Base-by-base conservation (phyloP, 2,888 invertebrate species). In the Julus scandinavius region DNA sequence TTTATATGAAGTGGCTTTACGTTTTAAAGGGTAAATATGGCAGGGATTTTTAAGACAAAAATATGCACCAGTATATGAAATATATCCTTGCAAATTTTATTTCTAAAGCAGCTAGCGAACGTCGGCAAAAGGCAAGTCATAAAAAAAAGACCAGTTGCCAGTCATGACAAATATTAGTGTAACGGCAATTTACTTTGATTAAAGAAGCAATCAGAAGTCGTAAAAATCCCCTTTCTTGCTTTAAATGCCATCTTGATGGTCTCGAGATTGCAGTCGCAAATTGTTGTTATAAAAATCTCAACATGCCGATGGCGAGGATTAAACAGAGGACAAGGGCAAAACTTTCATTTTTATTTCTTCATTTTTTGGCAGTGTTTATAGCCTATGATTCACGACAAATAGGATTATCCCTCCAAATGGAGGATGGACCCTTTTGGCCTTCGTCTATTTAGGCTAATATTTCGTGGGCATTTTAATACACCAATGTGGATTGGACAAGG, bases 231-330 rank as follows among this genome's bases (percentile, higher is more conserved):
- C 72, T 72, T 72, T 29, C 29, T 29, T 72, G 72, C 29, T 20
- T 29, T 72, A 72, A 72, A 20, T 72, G 72, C 72, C 29, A 29
- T 29, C 72, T 72, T 72, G 72, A 72, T 29, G 72, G 72, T 72
- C 72, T 72, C 20, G 7, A 72, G 72, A 29, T 11, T 72, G 29
- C 29, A 20, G 72, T 72, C 72, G 29, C 72, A 72, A 72, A 72
- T 72, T 72, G 72, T 72, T 72, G 72, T 72, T 72, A 72, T 72
- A 72, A 72, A 72, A 72, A 72, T 72, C 11, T 11, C 29, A 72
- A 72, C 9, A 9, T 29, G 72, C 72, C 72, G 72, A 29, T 72
- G 72, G 72, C 72, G 72, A 6, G 7, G 72, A 72, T 72, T 72
- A 72, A 72, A 20, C 20, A 7, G 72, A 6, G 29, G 72, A 72